These are phyloP conservation scores for Pangasius krempfi DNA, from an alignment of 2,797 vertebrate species.

Conservation along the genomic window DNA sequence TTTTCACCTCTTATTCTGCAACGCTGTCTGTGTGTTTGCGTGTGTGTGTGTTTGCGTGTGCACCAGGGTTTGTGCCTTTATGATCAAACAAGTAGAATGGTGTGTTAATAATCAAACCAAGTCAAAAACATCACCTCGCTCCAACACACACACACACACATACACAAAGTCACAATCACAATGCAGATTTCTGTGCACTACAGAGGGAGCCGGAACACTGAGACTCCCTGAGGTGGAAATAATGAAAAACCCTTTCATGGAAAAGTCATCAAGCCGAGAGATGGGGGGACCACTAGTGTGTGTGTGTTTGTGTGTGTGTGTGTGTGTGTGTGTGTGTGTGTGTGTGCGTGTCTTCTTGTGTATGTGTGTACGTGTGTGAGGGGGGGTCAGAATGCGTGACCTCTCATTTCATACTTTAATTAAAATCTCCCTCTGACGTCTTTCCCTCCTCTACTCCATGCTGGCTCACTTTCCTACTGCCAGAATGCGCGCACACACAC, in stretches of 20 bases:
- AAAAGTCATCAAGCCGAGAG: conserved; percentile 83
- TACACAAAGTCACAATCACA: conserved; percentile 41
- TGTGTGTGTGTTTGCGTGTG: conserved; percentile 32
- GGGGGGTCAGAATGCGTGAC: conserved; percentile 76
- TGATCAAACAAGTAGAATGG: conserved; percentile 54
- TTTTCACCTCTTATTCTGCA: conserved; percentile 35
- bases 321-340: conserved; percentile 36
- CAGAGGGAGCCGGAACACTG: conserved; percentile 74
- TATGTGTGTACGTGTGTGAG: conserved; percentile 59
- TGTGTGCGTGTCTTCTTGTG: conserved; percentile 42
- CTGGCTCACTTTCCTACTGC: conserved; percentile 57
- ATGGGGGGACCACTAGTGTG: conserved; percentile 66
- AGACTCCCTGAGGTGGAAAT: conserved; percentile 81
- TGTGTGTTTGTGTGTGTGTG: conserved; percentile 52
- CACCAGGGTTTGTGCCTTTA: conserved; percentile 32
- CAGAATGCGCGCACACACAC: conserved; percentile 37
- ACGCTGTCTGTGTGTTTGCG: conserved; percentile 35
- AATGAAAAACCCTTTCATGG: conserved; percentile 84
- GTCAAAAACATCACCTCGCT: conserved; percentile 50
- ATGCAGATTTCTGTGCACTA: conserved; percentile 58
- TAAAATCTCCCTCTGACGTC: conserved; percentile 85
- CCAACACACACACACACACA: conserved; percentile 37
- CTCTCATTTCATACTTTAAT: conserved; percentile 85
- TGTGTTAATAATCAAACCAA: conserved; percentile 58
- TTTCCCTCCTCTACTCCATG: conserved; percentile 74